Evolutionary conservation across 2,113 vertebrate species (phyloP).

Genomic region (Oryzias javanicus): DNA sequence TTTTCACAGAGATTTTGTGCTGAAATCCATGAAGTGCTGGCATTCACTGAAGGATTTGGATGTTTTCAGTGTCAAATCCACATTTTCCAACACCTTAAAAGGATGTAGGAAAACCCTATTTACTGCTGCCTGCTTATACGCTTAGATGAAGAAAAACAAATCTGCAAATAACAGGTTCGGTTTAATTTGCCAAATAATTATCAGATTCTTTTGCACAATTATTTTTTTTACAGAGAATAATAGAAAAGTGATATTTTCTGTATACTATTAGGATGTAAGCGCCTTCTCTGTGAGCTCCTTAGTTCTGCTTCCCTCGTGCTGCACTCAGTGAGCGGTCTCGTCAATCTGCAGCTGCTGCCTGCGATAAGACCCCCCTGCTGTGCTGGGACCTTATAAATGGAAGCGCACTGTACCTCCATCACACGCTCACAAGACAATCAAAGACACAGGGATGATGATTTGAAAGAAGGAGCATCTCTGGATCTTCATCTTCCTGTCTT

Average conservation of each 20-base stretch:
- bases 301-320: constrained; percentile 22
- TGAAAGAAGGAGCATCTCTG: constrained; percentile 23
- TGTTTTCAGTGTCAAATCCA: neutral
- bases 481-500: constrained; percentile 26
- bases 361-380: constrained; percentile 62
- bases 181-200: too few species aligned
- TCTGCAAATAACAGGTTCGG: too few species aligned
- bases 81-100: neutral
- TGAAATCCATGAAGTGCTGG: neutral
- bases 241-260: neutral
- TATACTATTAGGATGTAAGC: neutral
- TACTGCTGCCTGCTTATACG: neutral
- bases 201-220: too few species aligned
- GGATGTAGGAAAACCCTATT: neutral
- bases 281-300: neutral
- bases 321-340: constrained; percentile 52
- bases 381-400: constrained; percentile 53
- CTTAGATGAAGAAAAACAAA: too few species aligned
- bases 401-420: constrained; percentile 47
- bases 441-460: constrained; percentile 32
- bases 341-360: constrained; percentile 59
- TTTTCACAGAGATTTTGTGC: neutral
- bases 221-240: neutral
- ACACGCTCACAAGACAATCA: constrained; percentile 50
- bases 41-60: neutral